Evolutionary conservation across 2,113 vertebrate genomes (phyloP).

Genomic region (Tachysurus vachellii): DNA sequence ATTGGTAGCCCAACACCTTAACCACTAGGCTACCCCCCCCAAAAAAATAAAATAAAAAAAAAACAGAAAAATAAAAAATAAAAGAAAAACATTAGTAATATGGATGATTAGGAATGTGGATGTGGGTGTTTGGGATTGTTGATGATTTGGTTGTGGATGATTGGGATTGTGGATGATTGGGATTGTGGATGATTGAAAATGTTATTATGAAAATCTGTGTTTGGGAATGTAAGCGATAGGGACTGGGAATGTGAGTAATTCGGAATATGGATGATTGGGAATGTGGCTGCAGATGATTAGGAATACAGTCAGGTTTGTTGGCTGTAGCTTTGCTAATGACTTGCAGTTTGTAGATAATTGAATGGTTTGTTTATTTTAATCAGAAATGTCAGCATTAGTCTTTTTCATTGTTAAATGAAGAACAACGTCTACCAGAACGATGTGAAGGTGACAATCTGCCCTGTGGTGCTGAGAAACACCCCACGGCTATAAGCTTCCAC

Average conservation of each 20-base stretch:
- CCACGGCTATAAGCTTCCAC: not conserved
- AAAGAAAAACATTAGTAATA: too few species aligned
- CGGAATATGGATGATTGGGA: not conserved
- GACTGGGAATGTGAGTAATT: not conserved
- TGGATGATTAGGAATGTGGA: not conserved
- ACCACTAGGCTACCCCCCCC: too few species aligned
- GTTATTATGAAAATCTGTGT: not conserved
- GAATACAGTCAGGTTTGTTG: not conserved
- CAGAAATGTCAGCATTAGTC: not conserved
- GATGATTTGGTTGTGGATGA: not conserved
- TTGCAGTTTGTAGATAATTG: not conserved
- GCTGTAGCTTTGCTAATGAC: not conserved
- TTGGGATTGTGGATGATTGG: not conserved
- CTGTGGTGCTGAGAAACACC: constrained; percentile 13
- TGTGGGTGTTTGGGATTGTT: not conserved
- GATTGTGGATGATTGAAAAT: not conserved
- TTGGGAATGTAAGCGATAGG: not conserved
- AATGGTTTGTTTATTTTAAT: not conserved
- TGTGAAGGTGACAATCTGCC: constrained; percentile 6
- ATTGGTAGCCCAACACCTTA: too few species aligned
- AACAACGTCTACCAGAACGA: not conserved
- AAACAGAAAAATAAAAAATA: too few species aligned
- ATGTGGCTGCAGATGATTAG: not conserved
- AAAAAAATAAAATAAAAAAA: too few species aligned
- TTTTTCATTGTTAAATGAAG: not conserved